Evolutionary conservation across 2,888 invertebrate genomes (phyloP), one percentile per base, ranked within the genome.

Genomic region (Leucoma salicis): DNA sequence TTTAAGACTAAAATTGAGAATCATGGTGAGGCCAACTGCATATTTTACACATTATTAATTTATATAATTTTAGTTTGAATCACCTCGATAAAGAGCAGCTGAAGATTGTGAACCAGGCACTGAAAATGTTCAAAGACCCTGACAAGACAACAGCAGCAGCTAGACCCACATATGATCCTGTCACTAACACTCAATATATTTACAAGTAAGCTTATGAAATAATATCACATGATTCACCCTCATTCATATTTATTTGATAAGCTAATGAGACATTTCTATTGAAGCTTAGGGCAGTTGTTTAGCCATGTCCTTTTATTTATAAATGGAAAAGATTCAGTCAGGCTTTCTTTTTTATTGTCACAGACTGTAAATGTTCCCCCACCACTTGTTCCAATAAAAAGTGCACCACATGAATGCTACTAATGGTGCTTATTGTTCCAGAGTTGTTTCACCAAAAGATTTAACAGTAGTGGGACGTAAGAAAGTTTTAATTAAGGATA

Each of bases 361-460:
- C n/a, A n/a, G n/a, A n/a, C n/a, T n/a, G n/a, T n/a, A n/a, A n/a
- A n/a, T n/a, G n/a, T n/a, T n/a, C n/a, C n/a, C n/a, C n/a, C n/a
- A n/a, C n/a, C n/a, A n/a, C n/a, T n/a, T n/a, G n/a, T n/a, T n/a
- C n/a, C n/a, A n/a, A n/a, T n/a, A n/a, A n/a, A n/a, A n/a, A n/a
- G 16, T 6, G 16, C 16, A 16, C 16, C 16, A 6, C 16, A 4
- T 16, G 16, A 3, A 16, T 6, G 4, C 7, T n/a, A 12, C 28
- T 46, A 14, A 39, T 6, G 16, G 16, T 3, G 16, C 16, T 21
- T 21, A 14, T 31, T 27, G 38, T 45, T 42, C 21, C 53, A 88
- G 88, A 53, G 75, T 88, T 27, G 78, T 89, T 10, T 82, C 86
- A 31, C 86, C 87, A 50, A 82, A 74, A 55, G 87, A 88, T 41